Conservation (phyloP, 2,797 vertebrate species). For the Diglossa cyanea region DNA sequence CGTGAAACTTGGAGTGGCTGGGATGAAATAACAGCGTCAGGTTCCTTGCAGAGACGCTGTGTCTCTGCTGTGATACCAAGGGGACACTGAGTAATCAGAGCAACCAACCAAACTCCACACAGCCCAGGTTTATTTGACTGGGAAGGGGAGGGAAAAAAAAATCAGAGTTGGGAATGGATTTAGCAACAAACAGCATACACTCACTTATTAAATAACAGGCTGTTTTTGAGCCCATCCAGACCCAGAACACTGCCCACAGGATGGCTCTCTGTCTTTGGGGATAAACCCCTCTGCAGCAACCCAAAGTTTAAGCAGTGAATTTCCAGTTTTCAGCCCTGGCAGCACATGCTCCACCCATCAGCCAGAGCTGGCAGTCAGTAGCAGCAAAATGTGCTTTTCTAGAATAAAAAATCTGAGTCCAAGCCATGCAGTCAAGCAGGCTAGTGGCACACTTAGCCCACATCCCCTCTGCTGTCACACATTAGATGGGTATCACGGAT, state of each 20-base stretch:
- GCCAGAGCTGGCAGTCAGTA: neutral
- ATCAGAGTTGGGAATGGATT: neutral
- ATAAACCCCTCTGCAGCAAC: neutral
- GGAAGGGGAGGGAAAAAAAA: neutral
- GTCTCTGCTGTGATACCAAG: conserved; percentile 55
- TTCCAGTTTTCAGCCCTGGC: neutral
- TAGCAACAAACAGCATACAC: neutral
- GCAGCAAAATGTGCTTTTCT: neutral
- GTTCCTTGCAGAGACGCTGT: conserved; percentile 50
- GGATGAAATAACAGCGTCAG: conserved; percentile 53
- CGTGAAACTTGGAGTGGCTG: conserved; percentile 47
- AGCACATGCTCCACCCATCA: accelerated
- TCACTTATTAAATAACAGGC: neutral
- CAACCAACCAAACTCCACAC: conserved; percentile 21
- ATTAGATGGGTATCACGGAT: accelerated
- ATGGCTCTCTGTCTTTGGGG: neutral
- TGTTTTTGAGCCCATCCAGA: neutral
- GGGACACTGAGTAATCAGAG: conserved; percentile 54
- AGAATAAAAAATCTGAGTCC: neutral
- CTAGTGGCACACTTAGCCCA: accelerated
- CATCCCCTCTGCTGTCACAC: neutral
- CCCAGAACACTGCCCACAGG: neutral
- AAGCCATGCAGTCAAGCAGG: neutral
- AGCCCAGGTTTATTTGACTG: conserved; percentile 53
- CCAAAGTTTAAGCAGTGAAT: neutral